phyloP scores from a whole-genome alignment of 2,888 invertebrate species.

The Junonia oenone region DNA sequence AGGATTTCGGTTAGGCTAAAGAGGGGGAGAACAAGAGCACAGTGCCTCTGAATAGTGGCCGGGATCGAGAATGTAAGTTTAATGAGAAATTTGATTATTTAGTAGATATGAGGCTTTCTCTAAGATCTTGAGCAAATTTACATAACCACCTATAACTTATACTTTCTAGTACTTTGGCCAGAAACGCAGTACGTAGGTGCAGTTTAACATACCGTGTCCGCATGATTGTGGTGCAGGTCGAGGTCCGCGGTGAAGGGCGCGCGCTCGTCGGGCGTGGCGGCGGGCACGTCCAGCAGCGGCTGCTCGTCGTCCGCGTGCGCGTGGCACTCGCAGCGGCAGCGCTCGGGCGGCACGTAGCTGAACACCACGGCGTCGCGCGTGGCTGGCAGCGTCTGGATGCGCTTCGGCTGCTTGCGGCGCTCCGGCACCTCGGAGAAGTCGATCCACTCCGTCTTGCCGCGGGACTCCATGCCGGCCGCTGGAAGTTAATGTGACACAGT shows the following conservation, averaged over 20 bases:
- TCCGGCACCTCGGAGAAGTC: constrained; percentile 93
- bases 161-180: no score
- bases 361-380: constrained; percentile 60
- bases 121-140: no score
- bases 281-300: constrained; percentile 54
- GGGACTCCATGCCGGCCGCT: constrained; percentile 41
- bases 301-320: constrained; percentile 70
- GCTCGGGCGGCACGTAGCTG: constrained; percentile 92
- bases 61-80: no score
- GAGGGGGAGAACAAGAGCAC: no score
- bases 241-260: constrained; percentile 81
- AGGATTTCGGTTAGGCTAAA: no score
- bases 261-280: constrained; percentile 66
- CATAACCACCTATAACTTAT: no score
- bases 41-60: no score
- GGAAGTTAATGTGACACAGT: background rate
- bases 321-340: constrained; percentile 93
- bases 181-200: no score
- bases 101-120: no score
- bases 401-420: constrained; percentile 87
- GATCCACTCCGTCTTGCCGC: constrained; percentile 83
- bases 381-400: constrained; percentile 89
- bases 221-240: constrained; percentile 56
- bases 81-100: no score
- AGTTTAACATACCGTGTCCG: constrained; percentile 8